phyloP scores from a whole-genome alignment of 2,888 invertebrate species.

The Arenicola marina region DNA sequence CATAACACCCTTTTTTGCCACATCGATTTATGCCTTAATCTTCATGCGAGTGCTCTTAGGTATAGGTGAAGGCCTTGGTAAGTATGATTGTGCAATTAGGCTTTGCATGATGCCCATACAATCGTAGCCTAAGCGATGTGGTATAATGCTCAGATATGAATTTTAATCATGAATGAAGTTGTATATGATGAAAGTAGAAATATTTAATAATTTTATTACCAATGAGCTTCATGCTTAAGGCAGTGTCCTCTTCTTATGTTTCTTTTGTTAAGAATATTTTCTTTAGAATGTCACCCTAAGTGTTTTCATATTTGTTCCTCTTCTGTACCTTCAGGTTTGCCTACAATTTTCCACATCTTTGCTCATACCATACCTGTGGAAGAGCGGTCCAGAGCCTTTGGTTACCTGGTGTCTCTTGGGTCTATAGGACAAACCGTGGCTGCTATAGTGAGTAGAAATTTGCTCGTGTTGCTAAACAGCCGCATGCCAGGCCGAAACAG shows the following conservation, averaged over 20 bases:
- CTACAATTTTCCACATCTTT: conserved; percentile 77
- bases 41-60: conserved; percentile 72
- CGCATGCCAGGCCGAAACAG: not conserved
- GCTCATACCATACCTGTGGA: conserved; percentile 74
- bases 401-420: conserved; percentile 74
- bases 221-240: too few species aligned
- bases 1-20: conserved; percentile 72
- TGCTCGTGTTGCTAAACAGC: not conserved
- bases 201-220: too few species aligned
- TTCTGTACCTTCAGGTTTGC: conserved; percentile 68
- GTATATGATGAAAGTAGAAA: too few species aligned
- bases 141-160: too few species aligned
- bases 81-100: conserved; percentile 29
- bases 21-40: conserved; percentile 69
- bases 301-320: too few species aligned
- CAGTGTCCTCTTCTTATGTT: too few species aligned
- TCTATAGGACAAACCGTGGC: conserved; percentile 78
- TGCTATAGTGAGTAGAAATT: conserved; percentile 68
- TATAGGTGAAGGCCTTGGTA: conserved; percentile 76
- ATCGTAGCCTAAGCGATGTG: too few species aligned
- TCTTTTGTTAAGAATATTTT: too few species aligned
- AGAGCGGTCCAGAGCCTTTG: conserved; percentile 74
- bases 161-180: too few species aligned
- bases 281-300: too few species aligned
- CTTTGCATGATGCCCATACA: too few species aligned